A percentile compares a stretch with the other conserved stretches of the same genome.
phyloP scores from a whole-genome alignment of 2,797 vertebrate species.

The Platyrinchus mystaceus region DNA sequence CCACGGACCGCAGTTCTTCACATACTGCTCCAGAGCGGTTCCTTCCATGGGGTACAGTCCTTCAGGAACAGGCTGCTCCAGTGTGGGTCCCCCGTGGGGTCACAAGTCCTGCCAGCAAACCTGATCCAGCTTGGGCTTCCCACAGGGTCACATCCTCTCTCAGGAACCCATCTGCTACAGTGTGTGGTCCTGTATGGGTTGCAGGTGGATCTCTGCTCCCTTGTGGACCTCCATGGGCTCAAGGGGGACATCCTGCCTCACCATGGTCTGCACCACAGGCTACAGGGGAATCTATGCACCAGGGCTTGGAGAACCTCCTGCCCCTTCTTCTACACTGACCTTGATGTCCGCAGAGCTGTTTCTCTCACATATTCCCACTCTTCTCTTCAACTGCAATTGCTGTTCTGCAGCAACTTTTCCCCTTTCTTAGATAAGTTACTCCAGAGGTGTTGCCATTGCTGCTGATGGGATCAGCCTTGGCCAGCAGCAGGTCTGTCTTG shows the following conservation, averaged over 20 bases:
- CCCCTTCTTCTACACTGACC: not conserved
- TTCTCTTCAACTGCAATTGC: not conserved
- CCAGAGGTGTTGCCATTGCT: not conserved
- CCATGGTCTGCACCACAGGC: not conserved
- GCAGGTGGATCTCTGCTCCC: not conserved
- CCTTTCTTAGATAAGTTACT: not conserved
- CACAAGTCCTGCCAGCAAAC: not conserved
- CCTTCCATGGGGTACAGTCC: not conserved
- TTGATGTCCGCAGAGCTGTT: not conserved
- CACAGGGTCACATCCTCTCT: not conserved
- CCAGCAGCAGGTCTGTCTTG: not conserved
- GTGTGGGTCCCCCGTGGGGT: too few relatives aligned
- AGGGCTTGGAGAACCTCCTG: not conserved
- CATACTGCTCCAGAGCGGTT: rapidly evolving
- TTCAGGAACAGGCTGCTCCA: not conserved
- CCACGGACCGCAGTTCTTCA: not conserved
- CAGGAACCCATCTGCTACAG: not conserved
- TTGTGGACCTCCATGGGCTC: not conserved
- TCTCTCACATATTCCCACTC: not conserved
- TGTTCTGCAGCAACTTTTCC: not conserved
- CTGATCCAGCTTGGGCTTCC: not conserved
- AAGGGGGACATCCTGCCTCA: not conserved
- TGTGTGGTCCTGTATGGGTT: not conserved
- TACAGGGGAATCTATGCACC: not conserved
- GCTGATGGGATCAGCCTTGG: not conserved